A percentile compares a stretch with the other conserved stretches of the same genome.
Evolutionary conservation across 2,113 vertebrate species (phyloP).

Genomic region (Tyto alba): DNA sequence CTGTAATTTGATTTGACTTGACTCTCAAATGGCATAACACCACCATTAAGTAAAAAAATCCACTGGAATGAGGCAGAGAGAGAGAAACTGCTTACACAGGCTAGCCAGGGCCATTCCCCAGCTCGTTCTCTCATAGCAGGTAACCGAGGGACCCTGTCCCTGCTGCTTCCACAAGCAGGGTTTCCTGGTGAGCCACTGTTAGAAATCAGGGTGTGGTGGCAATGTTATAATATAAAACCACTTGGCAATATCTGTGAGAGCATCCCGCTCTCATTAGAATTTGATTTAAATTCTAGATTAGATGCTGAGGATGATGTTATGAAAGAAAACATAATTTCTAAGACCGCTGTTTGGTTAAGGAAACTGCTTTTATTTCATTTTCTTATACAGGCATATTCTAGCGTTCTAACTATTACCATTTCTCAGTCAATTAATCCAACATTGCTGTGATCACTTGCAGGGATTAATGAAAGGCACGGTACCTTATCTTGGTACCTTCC

Average conservation of each 20-base stretch:
- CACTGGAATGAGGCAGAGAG: neutral
- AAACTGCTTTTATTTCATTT: neutral
- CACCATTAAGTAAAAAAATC: neutral
- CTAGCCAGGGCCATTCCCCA: neutral
- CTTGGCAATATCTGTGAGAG: neutral
- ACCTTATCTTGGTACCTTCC: slow-evolving; percentile 91
- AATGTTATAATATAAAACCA: neutral
- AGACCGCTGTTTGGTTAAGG: neutral
- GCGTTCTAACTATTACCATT: neutral
- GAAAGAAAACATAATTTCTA: neutral
- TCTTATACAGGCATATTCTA: neutral
- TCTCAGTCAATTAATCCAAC: neutral
- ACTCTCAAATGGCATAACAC: neutral
- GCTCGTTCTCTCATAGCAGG: neutral
- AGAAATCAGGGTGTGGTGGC: neutral
- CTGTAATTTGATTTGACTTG: neutral
- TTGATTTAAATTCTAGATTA: neutral
- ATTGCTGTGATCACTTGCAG: slow-evolving; percentile 62
- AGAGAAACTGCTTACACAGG: neutral
- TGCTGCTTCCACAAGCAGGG: neutral
- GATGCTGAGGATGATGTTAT: neutral
- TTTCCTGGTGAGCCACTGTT: neutral
- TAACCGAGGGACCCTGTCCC: no score
- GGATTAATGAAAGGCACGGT: slow-evolving; percentile 95
- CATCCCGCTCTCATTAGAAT: neutral